Evolutionary conservation across 37 sponge, comb jelly and placozoan species (phyloP).

Genomic region (Aphrocallistes beatrix): DNA sequence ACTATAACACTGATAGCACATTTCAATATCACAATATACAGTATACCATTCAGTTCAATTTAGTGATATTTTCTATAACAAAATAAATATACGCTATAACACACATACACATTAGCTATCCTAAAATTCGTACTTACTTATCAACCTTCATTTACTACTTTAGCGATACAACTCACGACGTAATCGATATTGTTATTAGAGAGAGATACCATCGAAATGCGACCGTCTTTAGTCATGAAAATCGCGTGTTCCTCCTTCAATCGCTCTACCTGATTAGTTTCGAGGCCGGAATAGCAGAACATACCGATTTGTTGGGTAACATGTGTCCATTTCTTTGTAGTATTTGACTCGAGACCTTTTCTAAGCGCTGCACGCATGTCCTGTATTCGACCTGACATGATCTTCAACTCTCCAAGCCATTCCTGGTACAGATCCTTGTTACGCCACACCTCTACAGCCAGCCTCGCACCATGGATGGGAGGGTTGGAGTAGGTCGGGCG

Average conservation of each 20-base stretch:
- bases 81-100: no score
- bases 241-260: constrained; percentile 11
- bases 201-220: constrained; percentile 37
- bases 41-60: no score
- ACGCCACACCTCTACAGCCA: constrained; percentile 33
- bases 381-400: constrained; percentile 44
- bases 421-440: constrained; percentile 36
- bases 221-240: constrained; percentile 25
- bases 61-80: no score
- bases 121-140: no score
- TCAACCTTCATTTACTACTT: not conserved
- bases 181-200: constrained; percentile 72
- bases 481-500: constrained; percentile 64
- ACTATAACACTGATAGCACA: no score
- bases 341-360: constrained; percentile 20
- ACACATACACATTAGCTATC: no score
- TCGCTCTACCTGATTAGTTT: not conserved
- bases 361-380: constrained; percentile 31
- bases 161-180: constrained; percentile 35
- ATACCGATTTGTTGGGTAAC: constrained; percentile 19
- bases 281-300: constrained; percentile 27
- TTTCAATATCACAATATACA: no score
- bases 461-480: constrained; percentile 38
- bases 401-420: constrained; percentile 50
- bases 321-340: constrained; percentile 19